Percentiles rank a stretch among this genome's conserved stretches.
Conservation (phyloP, 1,140 invertebrate species). For the Brevipalpus yothersi region DNA sequence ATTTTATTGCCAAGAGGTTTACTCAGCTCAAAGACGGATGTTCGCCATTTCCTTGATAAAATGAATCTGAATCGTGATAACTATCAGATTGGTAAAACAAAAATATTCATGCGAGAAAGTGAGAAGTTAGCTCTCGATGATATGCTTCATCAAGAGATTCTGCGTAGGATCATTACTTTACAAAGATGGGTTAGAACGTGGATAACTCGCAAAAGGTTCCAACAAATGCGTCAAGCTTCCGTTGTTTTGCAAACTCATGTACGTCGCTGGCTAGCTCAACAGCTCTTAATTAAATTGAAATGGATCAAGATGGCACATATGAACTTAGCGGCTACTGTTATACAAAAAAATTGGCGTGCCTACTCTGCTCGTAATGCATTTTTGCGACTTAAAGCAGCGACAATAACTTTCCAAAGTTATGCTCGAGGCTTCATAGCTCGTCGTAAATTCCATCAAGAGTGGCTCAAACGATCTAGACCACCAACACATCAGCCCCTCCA, state of each 20-base stretch:
- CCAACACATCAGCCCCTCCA: too few species aligned
- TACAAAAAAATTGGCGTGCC: slow-evolving; percentile 48
- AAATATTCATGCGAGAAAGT: slow-evolving; percentile 77
- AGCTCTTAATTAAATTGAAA: slow-evolving; percentile 11
- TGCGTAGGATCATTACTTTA: slow-evolving; percentile 66
- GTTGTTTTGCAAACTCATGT: slow-evolving; percentile 41
- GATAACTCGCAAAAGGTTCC: slow-evolving; percentile 46
- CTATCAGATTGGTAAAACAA: slow-evolving; percentile 68
- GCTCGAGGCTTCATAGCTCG: slow-evolving; percentile 15
- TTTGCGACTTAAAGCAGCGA: slow-evolving; percentile 28
- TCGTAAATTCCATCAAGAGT: background rate
- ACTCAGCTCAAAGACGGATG: slow-evolving; percentile 47
- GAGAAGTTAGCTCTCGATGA: slow-evolving; percentile 78
- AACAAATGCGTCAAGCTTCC: slow-evolving; percentile 40
- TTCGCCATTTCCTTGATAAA: slow-evolving; percentile 46
- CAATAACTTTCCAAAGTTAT: slow-evolving; percentile 12
- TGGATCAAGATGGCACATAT: background rate
- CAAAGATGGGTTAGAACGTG: slow-evolving; percentile 65
- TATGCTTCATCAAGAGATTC: slow-evolving; percentile 71
- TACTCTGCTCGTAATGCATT: slow-evolving; percentile 38
- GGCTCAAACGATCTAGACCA: too few species aligned
- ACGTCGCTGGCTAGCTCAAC: slow-evolving; percentile 30
- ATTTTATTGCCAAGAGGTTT: slow-evolving; percentile 69
- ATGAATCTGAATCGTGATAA: slow-evolving; percentile 60
- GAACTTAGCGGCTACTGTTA: slow-evolving; percentile 36